Percentiles rank a stretch among this genome's conserved stretches.
phyloP scores from a whole-genome alignment of 2,113 vertebrate genomes.

The Dromiciops gliroides region DNA sequence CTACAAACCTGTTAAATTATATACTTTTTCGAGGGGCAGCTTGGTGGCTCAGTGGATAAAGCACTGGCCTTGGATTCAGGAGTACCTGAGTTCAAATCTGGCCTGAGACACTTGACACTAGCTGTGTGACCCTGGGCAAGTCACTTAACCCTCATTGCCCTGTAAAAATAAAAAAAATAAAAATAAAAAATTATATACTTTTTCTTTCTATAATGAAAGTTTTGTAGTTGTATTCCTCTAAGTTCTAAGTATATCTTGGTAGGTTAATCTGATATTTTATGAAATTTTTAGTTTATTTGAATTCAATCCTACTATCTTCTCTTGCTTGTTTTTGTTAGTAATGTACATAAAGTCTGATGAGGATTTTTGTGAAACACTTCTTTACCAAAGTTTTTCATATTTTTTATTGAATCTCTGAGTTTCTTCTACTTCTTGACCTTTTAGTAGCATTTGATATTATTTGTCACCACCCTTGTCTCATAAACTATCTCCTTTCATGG shows the following conservation, averaged over 20 bases:
- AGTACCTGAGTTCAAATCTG: no score
- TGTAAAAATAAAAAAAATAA: no score
- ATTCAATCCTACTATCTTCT: neutral
- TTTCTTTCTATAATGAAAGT: neutral
- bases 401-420: neutral
- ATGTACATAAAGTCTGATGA: neutral
- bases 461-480: neutral
- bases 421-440: neutral
- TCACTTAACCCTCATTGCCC: no score
- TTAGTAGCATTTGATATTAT: neutral
- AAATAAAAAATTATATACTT: no score
- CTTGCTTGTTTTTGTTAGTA: neutral
- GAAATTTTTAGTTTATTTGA: neutral
- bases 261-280: neutral
- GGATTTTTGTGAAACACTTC: neutral
- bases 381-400: neutral
- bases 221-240: neutral
- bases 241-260: neutral
- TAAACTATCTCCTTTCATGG: neutral
- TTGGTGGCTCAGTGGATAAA: no score
- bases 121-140: no score
- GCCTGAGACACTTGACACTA: no score
- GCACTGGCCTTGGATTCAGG: no score
- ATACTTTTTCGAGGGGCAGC: no score
- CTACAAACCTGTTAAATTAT: neutral